phyloP scores from a whole-genome alignment of 2,888 invertebrate genomes.

The Dichetophora obliterata region DNA sequence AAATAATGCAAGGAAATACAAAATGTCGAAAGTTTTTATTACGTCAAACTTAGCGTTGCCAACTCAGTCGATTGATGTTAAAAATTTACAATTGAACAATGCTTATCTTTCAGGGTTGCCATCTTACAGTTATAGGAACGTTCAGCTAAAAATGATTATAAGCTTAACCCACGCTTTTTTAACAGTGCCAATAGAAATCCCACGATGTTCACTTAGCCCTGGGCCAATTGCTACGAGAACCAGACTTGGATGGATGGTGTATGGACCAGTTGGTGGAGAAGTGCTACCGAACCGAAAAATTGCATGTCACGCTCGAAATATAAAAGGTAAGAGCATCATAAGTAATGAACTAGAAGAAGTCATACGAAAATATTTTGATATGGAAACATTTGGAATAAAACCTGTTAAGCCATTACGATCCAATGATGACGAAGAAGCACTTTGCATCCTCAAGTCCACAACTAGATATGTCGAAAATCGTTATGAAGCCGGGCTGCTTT shows the following conservation, averaged over 20 bases:
- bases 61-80: conserved; percentile 6
- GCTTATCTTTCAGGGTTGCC: conserved; percentile 18
- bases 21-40: conserved; percentile 28
- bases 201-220: neutral
- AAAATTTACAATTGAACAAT: neutral
- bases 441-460: conserved; percentile 22
- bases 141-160: conserved; percentile 32
- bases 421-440: conserved; percentile 19
- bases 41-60: conserved; percentile 30
- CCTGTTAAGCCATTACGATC: too few species aligned
- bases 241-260: conserved; percentile 24
- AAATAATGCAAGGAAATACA: conserved; percentile 17
- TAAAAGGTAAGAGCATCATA: neutral
- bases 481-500: conserved; percentile 35
- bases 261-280: conserved; percentile 1
- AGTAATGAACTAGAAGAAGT: conserved; percentile 9
- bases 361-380: conserved; percentile 21
- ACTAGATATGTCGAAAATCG: conserved; percentile 10
- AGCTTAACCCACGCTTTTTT: conserved; percentile 31
- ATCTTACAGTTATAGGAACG: conserved; percentile 1
- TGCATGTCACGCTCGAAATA: conserved; percentile 4
- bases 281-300: neutral
- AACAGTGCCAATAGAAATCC: conserved; percentile 26
- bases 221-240: conserved; percentile 30
- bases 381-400: conserved; percentile 33